Base-by-base conservation (phyloP, 2,113 vertebrate genomes). In the Lethenteron camtschaticum region DNA sequence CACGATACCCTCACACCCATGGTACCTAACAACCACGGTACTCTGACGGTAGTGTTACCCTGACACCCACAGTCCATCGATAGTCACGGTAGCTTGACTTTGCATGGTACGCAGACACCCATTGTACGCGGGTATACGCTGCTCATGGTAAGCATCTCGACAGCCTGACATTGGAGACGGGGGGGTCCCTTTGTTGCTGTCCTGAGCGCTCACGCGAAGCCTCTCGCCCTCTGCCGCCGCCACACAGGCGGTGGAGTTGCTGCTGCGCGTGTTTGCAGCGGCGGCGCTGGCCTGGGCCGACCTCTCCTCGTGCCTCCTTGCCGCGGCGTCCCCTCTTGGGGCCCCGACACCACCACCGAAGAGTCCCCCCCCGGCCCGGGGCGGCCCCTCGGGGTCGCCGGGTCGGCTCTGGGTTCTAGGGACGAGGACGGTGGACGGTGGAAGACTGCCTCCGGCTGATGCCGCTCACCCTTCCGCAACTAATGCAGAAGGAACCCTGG, bases 401-500 rank as follows among this genome's bases (percentile, higher is more conserved):
- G 63, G 24, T n/a, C 10, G 56, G 70, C 78, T 24, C 80, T 85
- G 71, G 84, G 84, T 57, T 78, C 73, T 14, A 79, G 80, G 70
- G 72, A 76, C 1, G 4, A 75, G 68, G 75, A 80, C 1, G 80
- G 10, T 11, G 74, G 59, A 75, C 79, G 56, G 75, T 86, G 72
- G 78, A 82, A 2, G 82, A 80, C 72, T 78, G 79, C 72, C 69
- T 87, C 63, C 77, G 82, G 69, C 82, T 81, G 16, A 72, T 96
- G 75, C 79, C 88, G 58, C 78, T 74, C 57, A 89, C 88, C 72
- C 78, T 94, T 75, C 77, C 72, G 3, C 75, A 81, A 56, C 81
- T 96, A 16, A 78, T 99, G 71, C 74, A 78, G 73, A 94, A 90
- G 77, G 90, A 96, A 24, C 89, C 88, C 0, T 99, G 94, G 94